Percentiles rank a stretch among this genome's conserved stretches.
Evolutionary conservation across 2,888 invertebrate species (phyloP).

Genomic region (Glyphotaelius pellucidus): DNA sequence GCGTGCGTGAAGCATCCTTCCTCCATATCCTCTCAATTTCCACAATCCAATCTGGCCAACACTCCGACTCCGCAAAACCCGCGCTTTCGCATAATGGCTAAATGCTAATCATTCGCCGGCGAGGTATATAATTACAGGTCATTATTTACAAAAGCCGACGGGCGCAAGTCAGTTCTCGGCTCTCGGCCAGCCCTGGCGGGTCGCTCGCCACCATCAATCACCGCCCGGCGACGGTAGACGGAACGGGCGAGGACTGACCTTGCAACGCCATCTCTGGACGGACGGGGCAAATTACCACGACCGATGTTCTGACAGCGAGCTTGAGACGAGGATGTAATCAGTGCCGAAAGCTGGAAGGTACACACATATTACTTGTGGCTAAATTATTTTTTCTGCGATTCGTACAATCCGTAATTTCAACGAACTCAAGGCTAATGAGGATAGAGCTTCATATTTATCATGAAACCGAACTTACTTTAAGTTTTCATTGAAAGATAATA

Average conservation of each 20-base stretch:
- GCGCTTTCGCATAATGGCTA: slow-evolving; percentile 48
- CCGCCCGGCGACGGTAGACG: slow-evolving; percentile 15
- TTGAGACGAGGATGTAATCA: slow-evolving; percentile 19
- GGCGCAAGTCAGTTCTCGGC: neutral
- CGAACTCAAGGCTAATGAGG: neutral
- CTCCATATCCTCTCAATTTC: neutral
- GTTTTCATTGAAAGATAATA: no score
- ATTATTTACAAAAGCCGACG: slow-evolving; percentile 53
- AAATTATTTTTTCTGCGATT: neutral
- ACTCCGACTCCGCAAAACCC: slow-evolving; percentile 16
- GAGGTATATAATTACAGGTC: slow-evolving; percentile 52
- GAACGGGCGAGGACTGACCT: slow-evolving; percentile 28
- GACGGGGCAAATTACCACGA: slow-evolving; percentile 35
- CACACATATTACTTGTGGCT: neutral
- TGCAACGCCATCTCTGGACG: slow-evolving; percentile 37
- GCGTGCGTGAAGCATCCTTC: neutral
- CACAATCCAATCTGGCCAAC: neutral
- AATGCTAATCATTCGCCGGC: slow-evolving; percentile 42
- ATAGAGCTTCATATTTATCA: no score
- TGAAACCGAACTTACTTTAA: no score
- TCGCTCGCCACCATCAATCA: slow-evolving; percentile 44
- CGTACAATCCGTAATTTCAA: neutral
- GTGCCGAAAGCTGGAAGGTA: neutral
- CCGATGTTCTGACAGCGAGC: slow-evolving; percentile 44
- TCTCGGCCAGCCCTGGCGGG: neutral